Conservation (phyloP, 2,888 invertebrate species). For the Sinohyriopsis cumingii region DNA sequence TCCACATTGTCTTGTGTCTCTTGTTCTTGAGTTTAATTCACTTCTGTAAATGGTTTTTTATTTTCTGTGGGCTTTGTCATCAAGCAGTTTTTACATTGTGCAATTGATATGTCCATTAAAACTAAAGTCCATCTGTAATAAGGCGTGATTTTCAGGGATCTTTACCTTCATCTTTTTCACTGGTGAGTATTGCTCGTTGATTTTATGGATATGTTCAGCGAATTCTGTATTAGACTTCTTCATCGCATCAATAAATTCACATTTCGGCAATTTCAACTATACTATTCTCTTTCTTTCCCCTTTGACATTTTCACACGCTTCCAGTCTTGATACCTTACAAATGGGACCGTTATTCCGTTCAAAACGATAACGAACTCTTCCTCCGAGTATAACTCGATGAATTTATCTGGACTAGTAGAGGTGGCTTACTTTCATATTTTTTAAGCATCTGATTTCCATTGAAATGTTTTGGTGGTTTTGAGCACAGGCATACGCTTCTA, state of each 20-base stretch:
- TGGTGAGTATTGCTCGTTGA: constrained; percentile 10
- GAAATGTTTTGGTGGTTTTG: constrained; percentile 26
- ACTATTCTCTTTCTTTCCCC: constrained; percentile 28
- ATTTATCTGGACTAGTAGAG: constrained; percentile 26
- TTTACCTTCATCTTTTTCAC: constrained; percentile 20
- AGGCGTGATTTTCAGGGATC: constrained; percentile 8
- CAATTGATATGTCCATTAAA: too few species aligned
- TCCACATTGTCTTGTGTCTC: too few species aligned
- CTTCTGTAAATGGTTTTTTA: too few species aligned
- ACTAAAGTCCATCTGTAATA: constrained; percentile 22
- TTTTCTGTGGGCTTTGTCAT: too few species aligned
- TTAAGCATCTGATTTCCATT: constrained; percentile 17
- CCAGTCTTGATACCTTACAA: constrained; percentile 26
- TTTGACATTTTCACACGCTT: constrained; percentile 22
- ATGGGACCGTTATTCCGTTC: constrained; percentile 1
- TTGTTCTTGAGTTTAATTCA: too few species aligned
- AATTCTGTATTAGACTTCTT: constrained; percentile 48
- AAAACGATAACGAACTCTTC: constrained; percentile 10
- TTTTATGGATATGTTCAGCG: constrained; percentile 14
- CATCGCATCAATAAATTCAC: constrained; percentile 67
- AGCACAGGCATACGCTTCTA: constrained; percentile 20
- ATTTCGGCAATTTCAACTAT: constrained; percentile 15
- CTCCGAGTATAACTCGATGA: constrained; percentile 11
- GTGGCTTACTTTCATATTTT: neutral
- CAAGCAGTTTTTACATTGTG: too few species aligned